Evolutionary conservation across 2,113 vertebrate species (phyloP), one percentile per base, ranked within the genome.

Genomic region (Dendrocopos noguchii): DNA sequence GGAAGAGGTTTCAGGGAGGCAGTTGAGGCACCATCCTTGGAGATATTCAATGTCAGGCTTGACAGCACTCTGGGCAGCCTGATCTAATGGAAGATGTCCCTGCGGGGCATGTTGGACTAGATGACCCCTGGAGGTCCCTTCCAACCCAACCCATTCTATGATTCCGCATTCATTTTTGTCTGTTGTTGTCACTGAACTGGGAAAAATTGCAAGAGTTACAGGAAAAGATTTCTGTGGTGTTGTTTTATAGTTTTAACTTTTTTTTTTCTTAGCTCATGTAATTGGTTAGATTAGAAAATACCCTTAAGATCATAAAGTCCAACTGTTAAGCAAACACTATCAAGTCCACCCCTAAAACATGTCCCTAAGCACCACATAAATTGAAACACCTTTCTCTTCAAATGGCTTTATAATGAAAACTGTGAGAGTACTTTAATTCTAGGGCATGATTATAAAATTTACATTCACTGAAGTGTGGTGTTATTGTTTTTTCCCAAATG

Each of bases 341-440:
- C 17, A 85, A 42, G 18, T 42, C 13, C 20, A 82, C 46, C 24
- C n/a, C 11, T 75, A 84, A 88, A 18, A 7, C 18, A 25, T 10
- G 15, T 42, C 31, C 20, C 31, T 74, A 61, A n/a, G 31, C 1
- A 3, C 24, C 33, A 50, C n/a, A 57, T 20, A 82, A 19, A 76
- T 63, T 80, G 33, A 89, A 86, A 64, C 61, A 66, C 18, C 19
- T 86, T 79, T 86, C 13, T 75, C 2, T 90, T 64, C 36, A 87
- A 76, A 77, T 75, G 9, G 7, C 6, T 89, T 74, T 90, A 80
- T 81, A 91, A 75, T 44, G 20, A 29, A 80, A 91, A 39, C 50
- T 78, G 15, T 75, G 33, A 85, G 25, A 84, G 19, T 65, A 83
- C 12, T 24, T 87, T 90, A 90, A 88, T 92, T 95, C 28, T 84